Evolutionary conservation across 2,888 invertebrate genomes (phyloP).

Genomic region (Oxycera nigricornis): DNA sequence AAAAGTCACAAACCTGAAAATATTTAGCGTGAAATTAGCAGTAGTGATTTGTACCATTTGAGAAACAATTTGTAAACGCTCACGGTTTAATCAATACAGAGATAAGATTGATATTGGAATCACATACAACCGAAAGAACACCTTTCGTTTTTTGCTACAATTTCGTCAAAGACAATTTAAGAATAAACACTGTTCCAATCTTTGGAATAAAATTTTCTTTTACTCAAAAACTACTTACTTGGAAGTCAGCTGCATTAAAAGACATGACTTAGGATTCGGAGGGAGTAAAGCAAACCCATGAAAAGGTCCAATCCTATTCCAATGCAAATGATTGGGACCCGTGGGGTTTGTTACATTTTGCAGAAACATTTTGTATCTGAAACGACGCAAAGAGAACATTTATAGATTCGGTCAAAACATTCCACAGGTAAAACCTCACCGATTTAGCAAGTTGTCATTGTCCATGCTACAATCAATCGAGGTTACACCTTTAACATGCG

Average conservation of each 20-base stretch:
- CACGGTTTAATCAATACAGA: no score
- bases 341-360: slow-evolving; percentile 56
- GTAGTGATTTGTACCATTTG: no score
- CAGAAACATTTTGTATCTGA: slow-evolving; percentile 59
- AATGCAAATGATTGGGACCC: slow-evolving; percentile 68
- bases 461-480: slow-evolving; percentile 76
- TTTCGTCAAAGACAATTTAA: no score
- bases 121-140: no score
- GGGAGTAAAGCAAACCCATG: slow-evolving; percentile 85
- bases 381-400: slow-evolving; percentile 49
- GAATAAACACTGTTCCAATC: not conserved
- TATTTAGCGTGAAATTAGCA: no score
- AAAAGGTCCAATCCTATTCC: slow-evolving; percentile 82
- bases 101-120: no score
- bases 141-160: no score
- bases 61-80: no score
- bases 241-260: slow-evolving; percentile 84
- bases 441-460: slow-evolving; percentile 60
- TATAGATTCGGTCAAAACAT: slow-evolving; percentile 47
- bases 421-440: slow-evolving; percentile 49
- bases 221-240: slow-evolving; percentile 54
- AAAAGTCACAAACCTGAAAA: no score
- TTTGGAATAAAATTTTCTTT: not conserved
- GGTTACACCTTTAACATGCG: slow-evolving; percentile 80
- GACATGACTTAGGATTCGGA: slow-evolving; percentile 71